phyloP scores from a whole-genome alignment of 1,140 invertebrate genomes.

The Drosophila biarmipes region DNA sequence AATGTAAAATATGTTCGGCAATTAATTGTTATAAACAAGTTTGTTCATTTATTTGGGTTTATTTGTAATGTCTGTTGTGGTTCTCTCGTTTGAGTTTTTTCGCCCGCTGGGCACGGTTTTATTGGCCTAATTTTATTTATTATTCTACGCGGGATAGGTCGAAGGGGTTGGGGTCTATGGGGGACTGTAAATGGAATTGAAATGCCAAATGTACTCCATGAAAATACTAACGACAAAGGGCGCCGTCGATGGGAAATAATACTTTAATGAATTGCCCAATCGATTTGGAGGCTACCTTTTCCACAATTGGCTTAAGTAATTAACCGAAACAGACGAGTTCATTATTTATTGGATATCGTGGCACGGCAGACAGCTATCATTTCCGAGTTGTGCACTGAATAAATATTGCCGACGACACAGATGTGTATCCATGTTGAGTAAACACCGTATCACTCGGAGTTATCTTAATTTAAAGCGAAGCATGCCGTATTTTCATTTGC shows the following conservation, averaged over 20 bases:
- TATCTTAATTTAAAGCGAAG: constrained; percentile 36
- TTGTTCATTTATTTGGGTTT: constrained; percentile 29
- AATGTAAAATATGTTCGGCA: constrained; percentile 16
- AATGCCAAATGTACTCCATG: constrained; percentile 10
- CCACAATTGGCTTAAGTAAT: constrained; percentile 27
- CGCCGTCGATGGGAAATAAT: background rate
- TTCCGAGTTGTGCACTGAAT: constrained; percentile 12
- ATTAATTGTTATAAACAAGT: constrained; percentile 36
- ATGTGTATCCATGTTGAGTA: constrained; percentile 19
- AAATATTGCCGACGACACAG: constrained; percentile 20
- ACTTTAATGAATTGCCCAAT: constrained; percentile 27
- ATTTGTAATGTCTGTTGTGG: background rate
- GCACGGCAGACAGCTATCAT: constrained; percentile 11
- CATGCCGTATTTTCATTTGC: constrained; percentile 49
- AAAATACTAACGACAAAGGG: background rate
- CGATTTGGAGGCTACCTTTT: constrained; percentile 10
- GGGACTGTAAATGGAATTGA: constrained; percentile 4
- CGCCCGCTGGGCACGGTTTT: background rate
- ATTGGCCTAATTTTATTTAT: constrained; percentile 27
- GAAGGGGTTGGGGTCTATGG: background rate
- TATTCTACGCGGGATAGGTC: constrained; percentile 12
- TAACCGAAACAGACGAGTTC: constrained; percentile 6
- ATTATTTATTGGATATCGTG: constrained; percentile 12
- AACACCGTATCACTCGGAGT: background rate
- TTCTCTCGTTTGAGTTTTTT: background rate